Percentiles rank a stretch among this genome's conserved stretches.
Evolutionary conservation across 1,140 invertebrate genomes (phyloP).

Genomic region (Matsumurasca onukii): DNA sequence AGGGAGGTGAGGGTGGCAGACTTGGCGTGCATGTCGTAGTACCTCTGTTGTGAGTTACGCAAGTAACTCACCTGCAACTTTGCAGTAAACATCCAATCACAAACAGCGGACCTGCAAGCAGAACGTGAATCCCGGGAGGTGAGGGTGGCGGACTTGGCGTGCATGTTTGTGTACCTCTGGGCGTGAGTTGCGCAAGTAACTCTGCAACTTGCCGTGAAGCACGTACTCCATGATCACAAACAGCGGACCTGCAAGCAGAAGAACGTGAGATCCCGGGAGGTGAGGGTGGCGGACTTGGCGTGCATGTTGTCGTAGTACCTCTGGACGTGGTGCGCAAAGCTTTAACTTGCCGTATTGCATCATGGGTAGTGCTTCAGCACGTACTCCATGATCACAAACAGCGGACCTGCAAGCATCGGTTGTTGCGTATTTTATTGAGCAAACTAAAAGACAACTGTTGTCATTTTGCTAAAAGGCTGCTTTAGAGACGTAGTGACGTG

Average conservation of each 20-base stretch:
- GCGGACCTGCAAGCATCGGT: slow-evolving; percentile 78
- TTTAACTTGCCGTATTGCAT: slow-evolving; percentile 90
- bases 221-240: slow-evolving; percentile 95
- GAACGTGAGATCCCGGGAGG: slow-evolving; percentile 82
- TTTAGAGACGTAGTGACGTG: too few relatives aligned
- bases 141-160: slow-evolving; percentile 71
- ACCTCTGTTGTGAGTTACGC: slow-evolving; percentile 73
- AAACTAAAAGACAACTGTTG: too few relatives aligned
- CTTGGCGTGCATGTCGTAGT: slow-evolving; percentile 79
- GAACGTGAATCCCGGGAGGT: slow-evolving; percentile 88
- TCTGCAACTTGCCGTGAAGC: slow-evolving; percentile 86
- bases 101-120: slow-evolving; percentile 88
- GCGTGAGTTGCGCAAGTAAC: slow-evolving; percentile 76
- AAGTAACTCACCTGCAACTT: too few relatives aligned
- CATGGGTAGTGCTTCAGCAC: too few relatives aligned
- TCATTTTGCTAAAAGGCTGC: too few relatives aligned
- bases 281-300: slow-evolving; percentile 70
- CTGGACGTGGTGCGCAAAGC: slow-evolving; percentile 26
- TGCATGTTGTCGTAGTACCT: neutral
- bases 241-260: slow-evolving; percentile 84
- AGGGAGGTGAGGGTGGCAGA: slow-evolving; percentile 75
- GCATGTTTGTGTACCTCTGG: slow-evolving; percentile 75
- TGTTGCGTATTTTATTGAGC: too few relatives aligned
- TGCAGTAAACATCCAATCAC: slow-evolving; percentile 94
- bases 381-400: slow-evolving; percentile 93